Evolutionary conservation across 2,113 vertebrate species (phyloP).

Genomic region (Theropithecus gelada): DNA sequence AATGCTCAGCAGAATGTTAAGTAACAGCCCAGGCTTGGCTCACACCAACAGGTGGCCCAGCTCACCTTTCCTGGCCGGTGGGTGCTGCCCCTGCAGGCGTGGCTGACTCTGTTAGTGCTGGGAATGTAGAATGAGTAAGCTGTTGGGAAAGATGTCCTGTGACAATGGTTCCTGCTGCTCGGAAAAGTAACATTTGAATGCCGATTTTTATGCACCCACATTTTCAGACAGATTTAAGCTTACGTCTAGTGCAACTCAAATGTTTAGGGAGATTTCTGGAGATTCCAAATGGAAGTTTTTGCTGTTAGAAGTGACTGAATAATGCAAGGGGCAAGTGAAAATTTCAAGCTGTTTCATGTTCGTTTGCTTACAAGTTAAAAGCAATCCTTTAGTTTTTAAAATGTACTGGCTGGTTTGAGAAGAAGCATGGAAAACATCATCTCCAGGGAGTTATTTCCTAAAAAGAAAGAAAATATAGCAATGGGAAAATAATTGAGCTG

Average conservation of each 20-base stretch:
- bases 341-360: background rate
- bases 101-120: fast-evolving
- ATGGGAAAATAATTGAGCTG: background rate
- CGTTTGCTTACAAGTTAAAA: background rate
- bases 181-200: too few species aligned
- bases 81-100: fast-evolving
- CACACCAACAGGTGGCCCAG: background rate
- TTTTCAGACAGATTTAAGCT: background rate
- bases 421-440: background rate
- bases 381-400: background rate
- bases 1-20: background rate
- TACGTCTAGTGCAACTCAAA: background rate
- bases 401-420: background rate
- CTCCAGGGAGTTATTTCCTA: background rate
- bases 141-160: background rate
- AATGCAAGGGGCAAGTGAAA: too few species aligned
- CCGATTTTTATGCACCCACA: background rate
- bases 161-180: background rate
- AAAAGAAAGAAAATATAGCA: background rate
- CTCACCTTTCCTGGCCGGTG: fast-evolving
- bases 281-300: background rate
- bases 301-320: background rate
- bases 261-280: background rate
- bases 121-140: too few species aligned
- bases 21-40: background rate